These are phyloP conservation scores for Apodemia zela DNA, from an alignment of 2,888 invertebrate species.

Conservation along the genomic window DNA sequence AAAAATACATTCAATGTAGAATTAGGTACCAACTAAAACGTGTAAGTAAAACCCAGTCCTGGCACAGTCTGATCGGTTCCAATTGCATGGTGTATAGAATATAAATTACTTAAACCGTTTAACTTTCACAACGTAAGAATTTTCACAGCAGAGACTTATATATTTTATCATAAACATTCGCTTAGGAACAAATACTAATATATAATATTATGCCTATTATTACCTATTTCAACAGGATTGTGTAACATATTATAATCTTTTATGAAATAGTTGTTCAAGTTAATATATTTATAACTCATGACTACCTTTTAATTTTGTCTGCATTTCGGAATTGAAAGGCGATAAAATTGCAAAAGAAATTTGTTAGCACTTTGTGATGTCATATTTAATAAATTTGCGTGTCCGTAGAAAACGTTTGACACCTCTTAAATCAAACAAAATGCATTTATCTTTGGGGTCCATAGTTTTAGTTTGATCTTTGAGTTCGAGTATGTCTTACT, in stretches of 20 bases:
- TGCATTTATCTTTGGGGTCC: too few relatives aligned
- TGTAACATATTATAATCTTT: too few relatives aligned
- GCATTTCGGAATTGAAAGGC: not conserved
- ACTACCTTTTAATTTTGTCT: not conserved
- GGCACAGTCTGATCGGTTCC: not conserved
- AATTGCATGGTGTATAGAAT: not conserved
- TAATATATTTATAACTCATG: not conserved
- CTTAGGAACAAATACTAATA: not conserved
- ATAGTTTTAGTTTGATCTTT: too few relatives aligned
- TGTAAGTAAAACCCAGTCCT: not conserved
- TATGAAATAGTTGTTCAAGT: not conserved
- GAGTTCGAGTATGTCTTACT: too few relatives aligned
- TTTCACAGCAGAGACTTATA: not conserved
- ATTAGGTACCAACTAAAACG: not conserved
- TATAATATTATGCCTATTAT: not conserved
- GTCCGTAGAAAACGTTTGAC: not conserved
- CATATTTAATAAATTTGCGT: not conserved
- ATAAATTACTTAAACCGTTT: slow-evolving; percentile 1
- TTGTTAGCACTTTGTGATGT: not conserved
- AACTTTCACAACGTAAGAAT: slow-evolving; percentile 3
- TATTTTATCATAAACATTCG: not conserved
- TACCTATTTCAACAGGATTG: not conserved
- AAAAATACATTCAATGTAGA: not conserved
- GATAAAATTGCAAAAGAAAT: not conserved
- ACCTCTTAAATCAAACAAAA: not conserved